Evolutionary conservation across 23 tunicate genomes (phyloP).

Genomic region (Halocynthia roretzi): DNA sequence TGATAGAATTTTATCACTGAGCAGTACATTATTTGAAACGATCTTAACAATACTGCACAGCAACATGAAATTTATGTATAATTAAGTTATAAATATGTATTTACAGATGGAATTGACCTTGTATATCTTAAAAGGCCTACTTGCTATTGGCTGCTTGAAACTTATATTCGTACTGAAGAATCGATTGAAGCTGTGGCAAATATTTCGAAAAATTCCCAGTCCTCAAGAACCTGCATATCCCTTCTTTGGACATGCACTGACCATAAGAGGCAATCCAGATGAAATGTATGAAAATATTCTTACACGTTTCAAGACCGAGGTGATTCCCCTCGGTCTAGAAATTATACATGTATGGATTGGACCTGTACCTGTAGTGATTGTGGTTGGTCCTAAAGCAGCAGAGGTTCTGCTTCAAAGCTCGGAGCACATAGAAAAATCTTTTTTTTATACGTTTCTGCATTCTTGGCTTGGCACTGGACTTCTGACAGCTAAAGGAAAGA

Average conservation of each 20-base stretch:
- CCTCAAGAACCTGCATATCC: background rate
- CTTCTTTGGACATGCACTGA: conserved; percentile 8
- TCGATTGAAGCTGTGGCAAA: conserved; percentile 1
- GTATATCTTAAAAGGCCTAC: too few species aligned
- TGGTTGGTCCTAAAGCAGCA: conserved; percentile 21
- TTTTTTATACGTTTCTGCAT: conserved; percentile 7
- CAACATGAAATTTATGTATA: too few species aligned
- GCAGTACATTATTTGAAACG: too few species aligned
- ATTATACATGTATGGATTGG: conserved; percentile 5
- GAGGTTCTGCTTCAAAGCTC: conserved; percentile 26
- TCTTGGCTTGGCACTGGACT: conserved; percentile 21
- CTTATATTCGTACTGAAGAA: background rate
- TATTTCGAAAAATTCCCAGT: conserved; percentile 3
- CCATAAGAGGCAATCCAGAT: background rate
- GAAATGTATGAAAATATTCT: conserved; percentile 1
- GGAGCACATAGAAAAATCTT: conserved; percentile 7
- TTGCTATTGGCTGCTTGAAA: too few species aligned
- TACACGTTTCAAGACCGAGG: conserved; percentile 1
- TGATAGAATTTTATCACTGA: too few species aligned
- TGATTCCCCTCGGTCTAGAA: conserved; percentile 5
- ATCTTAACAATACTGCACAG: too few species aligned
- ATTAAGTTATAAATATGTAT: too few species aligned
- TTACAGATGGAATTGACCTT: too few species aligned
- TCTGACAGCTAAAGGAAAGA: conserved; percentile 15
- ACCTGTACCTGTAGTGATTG: conserved; percentile 2